A percentile compares a stretch with the other conserved stretches of the same genome.
Evolutionary conservation across 2,888 invertebrate genomes (phyloP).

Genomic region (Anthoptus insignis): DNA sequence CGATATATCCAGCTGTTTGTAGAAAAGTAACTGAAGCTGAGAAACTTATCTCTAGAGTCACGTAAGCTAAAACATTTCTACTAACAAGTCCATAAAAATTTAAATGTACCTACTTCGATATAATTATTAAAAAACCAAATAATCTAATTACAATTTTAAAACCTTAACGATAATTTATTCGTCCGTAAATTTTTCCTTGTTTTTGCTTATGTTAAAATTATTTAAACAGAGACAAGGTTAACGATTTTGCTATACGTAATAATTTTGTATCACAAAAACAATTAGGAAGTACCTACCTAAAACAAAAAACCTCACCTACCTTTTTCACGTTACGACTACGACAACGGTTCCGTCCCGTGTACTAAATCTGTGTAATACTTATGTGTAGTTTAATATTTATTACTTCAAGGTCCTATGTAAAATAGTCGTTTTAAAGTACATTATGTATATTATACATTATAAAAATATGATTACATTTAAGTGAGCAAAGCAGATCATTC

Average conservation of each 20-base stretch:
- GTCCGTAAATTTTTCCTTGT: not conserved
- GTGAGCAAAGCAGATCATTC: too few relatives aligned
- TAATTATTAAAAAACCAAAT: too few relatives aligned
- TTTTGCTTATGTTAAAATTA: not conserved
- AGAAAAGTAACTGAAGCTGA: not conserved
- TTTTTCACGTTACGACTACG: not conserved
- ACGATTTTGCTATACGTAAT: not conserved
- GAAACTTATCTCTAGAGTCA: not conserved
- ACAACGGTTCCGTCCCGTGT: not conserved
- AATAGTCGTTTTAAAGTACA: not conserved
- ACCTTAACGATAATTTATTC: too few relatives aligned
- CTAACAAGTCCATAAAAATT: too few relatives aligned
- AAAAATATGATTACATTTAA: too few relatives aligned
- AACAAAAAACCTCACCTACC: too few relatives aligned
- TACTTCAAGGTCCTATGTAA: not conserved
- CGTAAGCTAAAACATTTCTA: too few relatives aligned
- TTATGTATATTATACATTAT: too few relatives aligned
- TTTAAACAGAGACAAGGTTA: not conserved
- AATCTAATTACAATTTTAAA: too few relatives aligned
- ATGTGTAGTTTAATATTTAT: not conserved
- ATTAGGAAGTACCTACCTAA: not conserved
- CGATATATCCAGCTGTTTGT: slow-evolving; percentile 6
- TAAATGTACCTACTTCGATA: too few relatives aligned
- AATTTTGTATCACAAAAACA: not conserved
- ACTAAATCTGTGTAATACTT: not conserved